A percentile compares a stretch with the other conserved stretches of the same genome.
Evolutionary conservation across 2,888 invertebrate species (phyloP).

Genomic region (Sarcophaga caerulescens): DNA sequence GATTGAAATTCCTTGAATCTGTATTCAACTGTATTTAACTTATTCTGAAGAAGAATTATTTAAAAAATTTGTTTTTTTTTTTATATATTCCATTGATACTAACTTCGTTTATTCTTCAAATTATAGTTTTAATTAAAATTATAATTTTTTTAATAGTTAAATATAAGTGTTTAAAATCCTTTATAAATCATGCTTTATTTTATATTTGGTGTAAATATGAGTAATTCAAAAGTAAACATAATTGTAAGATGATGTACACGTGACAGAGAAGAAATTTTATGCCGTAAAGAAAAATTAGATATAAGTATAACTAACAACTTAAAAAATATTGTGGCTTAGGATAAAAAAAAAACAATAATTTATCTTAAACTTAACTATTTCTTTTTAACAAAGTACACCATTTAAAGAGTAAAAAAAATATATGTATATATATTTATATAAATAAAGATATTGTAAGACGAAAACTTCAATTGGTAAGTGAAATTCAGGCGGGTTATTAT

Average conservation of each 20-base stretch:
- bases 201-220: constrained; percentile 64
- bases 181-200: constrained; percentile 27
- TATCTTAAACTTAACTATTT: constrained; percentile 57
- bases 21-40: not conserved
- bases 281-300: constrained; percentile 39
- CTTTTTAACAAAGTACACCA: constrained; percentile 51
- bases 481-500: too few relatives aligned
- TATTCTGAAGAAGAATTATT: not conserved
- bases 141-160: constrained; percentile 27
- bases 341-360: constrained; percentile 61
- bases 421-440: not conserved
- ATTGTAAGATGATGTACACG: constrained; percentile 33
- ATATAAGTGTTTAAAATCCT: not conserved
- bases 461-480: not conserved
- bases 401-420: constrained; percentile 46
- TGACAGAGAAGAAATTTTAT: constrained; percentile 17
- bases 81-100: constrained; percentile 12
- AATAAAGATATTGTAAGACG: constrained; percentile 26
- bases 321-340: constrained; percentile 44
- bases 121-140: constrained; percentile 22
- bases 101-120: constrained; percentile 18
- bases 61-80: not conserved
- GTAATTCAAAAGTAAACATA: constrained; percentile 42
- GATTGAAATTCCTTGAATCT: not conserved
- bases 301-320: constrained; percentile 54